These are phyloP conservation scores for Peucedramus taeniatus DNA, from an alignment of 2,113 vertebrate genomes.

Conservation along the genomic window DNA sequence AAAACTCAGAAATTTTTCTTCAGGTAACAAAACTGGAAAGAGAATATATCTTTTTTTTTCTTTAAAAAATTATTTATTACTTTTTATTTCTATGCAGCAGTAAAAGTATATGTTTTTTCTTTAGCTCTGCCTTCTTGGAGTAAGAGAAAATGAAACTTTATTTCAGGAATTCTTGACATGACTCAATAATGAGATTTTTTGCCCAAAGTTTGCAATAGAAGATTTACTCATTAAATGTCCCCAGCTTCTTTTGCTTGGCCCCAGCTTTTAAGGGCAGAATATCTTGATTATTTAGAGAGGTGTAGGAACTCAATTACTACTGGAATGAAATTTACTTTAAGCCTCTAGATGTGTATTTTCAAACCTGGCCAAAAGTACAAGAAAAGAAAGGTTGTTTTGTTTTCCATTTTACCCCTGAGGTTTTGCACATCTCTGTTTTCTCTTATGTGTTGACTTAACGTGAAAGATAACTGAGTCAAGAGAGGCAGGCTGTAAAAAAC, in stretches of 20 bases:
- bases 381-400: background rate
- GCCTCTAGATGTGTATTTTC: background rate
- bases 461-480: background rate
- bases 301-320: background rate
- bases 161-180: background rate
- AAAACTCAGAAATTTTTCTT: background rate
- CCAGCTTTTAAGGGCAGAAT: background rate
- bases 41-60: background rate
- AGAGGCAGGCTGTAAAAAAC: background rate
- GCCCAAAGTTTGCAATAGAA: background rate
- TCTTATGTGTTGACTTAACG: background rate
- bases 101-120: background rate
- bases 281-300: background rate
- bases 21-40: background rate
- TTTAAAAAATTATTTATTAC: background rate
- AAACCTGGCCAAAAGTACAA: background rate
- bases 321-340: background rate
- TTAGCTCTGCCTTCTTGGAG: background rate
- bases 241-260: background rate
- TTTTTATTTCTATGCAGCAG: background rate
- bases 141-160: background rate
- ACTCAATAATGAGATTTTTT: background rate
- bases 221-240: background rate
- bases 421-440: background rate
- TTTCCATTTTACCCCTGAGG: background rate